phyloP scores from a whole-genome alignment of 2,113 vertebrate species.

The Pionites leucogaster region DNA sequence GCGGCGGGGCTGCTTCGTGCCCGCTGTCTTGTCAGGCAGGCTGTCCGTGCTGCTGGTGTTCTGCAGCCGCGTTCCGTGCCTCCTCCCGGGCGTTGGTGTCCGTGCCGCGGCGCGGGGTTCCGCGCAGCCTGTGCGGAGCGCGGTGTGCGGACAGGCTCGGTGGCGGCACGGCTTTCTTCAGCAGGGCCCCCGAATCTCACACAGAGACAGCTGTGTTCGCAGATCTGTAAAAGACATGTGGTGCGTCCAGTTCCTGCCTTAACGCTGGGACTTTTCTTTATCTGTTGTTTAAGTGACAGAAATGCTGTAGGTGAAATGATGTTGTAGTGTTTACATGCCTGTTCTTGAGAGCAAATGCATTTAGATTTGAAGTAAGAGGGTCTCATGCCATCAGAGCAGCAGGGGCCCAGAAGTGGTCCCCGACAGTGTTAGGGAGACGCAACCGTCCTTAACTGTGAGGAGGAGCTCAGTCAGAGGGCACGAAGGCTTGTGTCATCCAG shows the following conservation, averaged over 20 bases:
- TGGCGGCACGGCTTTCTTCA: not conserved
- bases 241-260: not conserved
- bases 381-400: rapidly evolving
- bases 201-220: rapidly evolving
- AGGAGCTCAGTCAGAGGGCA: not conserved
- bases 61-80: not conserved
- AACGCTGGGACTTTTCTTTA: rapidly evolving
- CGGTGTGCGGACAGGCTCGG: not conserved
- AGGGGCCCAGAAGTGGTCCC: not conserved
- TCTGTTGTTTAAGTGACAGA: not conserved
- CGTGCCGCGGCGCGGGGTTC: not conserved
- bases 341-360: rapidly evolving
- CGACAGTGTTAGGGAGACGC: rapidly evolving
- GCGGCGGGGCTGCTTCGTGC: not conserved
- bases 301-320: rapidly evolving
- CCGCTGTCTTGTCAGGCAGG: not conserved
- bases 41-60: not conserved
- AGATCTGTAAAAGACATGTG: rapidly evolving
- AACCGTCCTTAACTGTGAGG: not conserved
- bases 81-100: not conserved
- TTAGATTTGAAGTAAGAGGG: not conserved
- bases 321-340: rapidly evolving
- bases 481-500: not conserved
- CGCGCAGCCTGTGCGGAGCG: not conserved
- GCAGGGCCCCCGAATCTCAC: not conserved